These are phyloP conservation scores for Pleuronectes platessa DNA, from an alignment of 2,113 vertebrate genomes.

Conservation along the genomic window DNA sequence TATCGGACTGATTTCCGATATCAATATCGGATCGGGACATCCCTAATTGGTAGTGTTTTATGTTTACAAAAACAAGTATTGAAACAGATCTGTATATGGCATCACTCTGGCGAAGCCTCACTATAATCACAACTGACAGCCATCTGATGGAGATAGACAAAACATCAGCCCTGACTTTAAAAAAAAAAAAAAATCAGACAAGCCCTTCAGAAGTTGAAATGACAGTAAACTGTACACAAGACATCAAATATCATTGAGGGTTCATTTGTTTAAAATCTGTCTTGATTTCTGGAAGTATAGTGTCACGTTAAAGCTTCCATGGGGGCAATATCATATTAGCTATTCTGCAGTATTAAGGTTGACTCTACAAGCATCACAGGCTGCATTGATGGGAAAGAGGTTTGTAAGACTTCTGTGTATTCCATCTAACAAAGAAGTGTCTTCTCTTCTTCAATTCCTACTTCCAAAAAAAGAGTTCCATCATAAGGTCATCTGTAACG, in stretches of 20 bases:
- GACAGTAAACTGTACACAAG: not conserved
- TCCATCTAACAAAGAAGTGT: not conserved
- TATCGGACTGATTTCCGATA: too few relatives aligned
- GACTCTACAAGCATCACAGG: not conserved
- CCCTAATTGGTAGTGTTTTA: too few relatives aligned
- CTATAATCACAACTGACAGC: not conserved
- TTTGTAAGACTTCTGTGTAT: not conserved
- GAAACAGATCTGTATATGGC: not conserved
- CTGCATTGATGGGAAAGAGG: not conserved
- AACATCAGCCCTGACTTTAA: not conserved
- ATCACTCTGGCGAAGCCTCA: not conserved
- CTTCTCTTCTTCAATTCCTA: not conserved
- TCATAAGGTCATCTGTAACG: not conserved
- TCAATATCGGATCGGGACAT: too few relatives aligned
- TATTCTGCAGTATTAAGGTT: not conserved
- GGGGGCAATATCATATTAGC: not conserved
- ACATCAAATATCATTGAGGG: not conserved
- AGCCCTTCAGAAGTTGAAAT: not conserved
- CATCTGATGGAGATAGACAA: not conserved
- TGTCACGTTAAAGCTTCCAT: not conserved
- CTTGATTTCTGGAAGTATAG: not conserved
- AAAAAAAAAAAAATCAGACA: not conserved
- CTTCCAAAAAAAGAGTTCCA: not conserved
- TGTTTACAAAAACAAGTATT: not conserved
- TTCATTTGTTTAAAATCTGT: not conserved